Base-by-base conservation (phyloP, 2,888 invertebrate genomes). In the Tetragnatha montana region DNA sequence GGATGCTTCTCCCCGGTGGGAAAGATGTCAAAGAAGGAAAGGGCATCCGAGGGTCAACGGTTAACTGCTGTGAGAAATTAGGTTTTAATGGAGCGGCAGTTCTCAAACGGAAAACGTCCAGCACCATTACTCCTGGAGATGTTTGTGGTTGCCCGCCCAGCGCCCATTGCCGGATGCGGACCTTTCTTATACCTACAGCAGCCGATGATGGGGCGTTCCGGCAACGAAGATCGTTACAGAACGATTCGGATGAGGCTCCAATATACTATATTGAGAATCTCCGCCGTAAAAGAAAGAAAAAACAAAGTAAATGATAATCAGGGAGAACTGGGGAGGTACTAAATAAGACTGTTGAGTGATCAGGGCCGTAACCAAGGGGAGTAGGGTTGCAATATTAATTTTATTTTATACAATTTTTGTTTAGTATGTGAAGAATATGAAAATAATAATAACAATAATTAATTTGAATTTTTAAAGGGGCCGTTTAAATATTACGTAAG, bases 31-130 rank as follows among this genome's bases (percentile, higher is more conserved):
- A 2, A 35, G 35, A 35, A 35, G 35, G 35, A 22, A 82, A 60
- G 74, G n/a, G 74, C 79, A 80, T 50, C 14, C 10, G 19, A 71
- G 71, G 88, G 88, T 88, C 82, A 88, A 50, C 51, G 88, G 88
- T 88, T 88, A 88, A 88, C 88, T 19, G 69, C 60, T 19, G 70
- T 81, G 88, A 88, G 68, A 60, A 82, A 88, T 88, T 78, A 70
- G 76, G 82, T 82, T 88, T 82, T 82, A 82, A 88, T 78, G 73
- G 78, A 81, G 35, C 81, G 88, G 88, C 60, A n/a, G 19, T 21
- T 21, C 51, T 73, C 85, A 79, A 86, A 86, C 71, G 51, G 68
- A 49, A 78, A 60, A 6, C 12, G 60, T 60, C 17, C 12, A 17
- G 19, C 71, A n/a, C 71, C 70, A 70, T 71, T 85, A 49, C 50